phyloP scores from a whole-genome alignment of 1,140 invertebrate species.

The Adoxophyes honmai region DNA sequence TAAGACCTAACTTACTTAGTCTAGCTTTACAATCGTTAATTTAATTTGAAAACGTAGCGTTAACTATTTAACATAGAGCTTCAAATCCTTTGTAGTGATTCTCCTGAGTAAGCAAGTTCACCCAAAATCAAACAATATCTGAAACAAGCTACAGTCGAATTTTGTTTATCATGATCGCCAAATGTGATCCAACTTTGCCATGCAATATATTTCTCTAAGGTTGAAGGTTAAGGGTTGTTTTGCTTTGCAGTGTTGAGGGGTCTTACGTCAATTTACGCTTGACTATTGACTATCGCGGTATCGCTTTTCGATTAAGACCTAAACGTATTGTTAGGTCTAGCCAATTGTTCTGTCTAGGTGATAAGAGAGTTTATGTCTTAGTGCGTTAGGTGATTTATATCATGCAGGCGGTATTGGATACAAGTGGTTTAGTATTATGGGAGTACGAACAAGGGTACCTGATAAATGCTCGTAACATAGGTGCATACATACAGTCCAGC shows the following conservation, averaged over 20 bases:
- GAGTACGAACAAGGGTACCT: background rate
- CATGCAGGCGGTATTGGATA: background rate
- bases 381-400: too few species aligned
- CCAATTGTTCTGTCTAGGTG: slow-evolving; percentile 5
- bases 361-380: background rate
- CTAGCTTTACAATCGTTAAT: background rate
- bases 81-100: background rate
- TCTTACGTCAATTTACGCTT: slow-evolving; percentile 9
- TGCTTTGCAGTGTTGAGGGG: background rate
- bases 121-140: background rate
- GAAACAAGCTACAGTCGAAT: background rate
- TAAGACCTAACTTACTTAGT: slow-evolving; percentile 10
- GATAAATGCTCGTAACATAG: too few species aligned
- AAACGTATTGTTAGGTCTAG: background rate
- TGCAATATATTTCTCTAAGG: background rate
- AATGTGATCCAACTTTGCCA: background rate
- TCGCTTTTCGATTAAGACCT: slow-evolving; percentile 7
- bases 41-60: background rate
- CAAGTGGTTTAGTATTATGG: background rate
- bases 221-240: background rate
- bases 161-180: background rate
- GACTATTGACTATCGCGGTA: slow-evolving; percentile 7
- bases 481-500: too few species aligned
- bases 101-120: background rate
- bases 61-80: background rate